Evolutionary conservation across 2,113 vertebrate species (phyloP), one percentile per base, ranked within the genome.

Genomic region (Alosa alosa): DNA sequence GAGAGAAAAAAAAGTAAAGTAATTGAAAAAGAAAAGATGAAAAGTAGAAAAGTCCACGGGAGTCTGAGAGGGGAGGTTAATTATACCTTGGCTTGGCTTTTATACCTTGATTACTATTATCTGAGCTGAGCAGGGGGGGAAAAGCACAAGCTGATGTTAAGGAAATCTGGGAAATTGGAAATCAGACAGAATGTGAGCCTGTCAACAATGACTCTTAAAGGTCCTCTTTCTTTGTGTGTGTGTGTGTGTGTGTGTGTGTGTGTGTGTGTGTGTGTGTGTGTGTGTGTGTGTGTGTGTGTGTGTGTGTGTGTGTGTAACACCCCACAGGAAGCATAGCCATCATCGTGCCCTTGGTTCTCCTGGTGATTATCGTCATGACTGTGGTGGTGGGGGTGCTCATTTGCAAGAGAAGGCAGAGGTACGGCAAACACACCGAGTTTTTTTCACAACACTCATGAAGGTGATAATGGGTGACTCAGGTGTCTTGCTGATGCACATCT

Each of bases 361-460:
- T 97, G 90, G 96, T 96, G 87, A 95, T 96, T 52, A 91, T 97
- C 88, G 93, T 97, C 88, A 95, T 94, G 22, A 95, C 96, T 36
- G 92, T 97, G 86, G 95, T 96, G 55, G 96, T 96, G 90, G 96
- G 96, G 36, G 92, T 97, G 81, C 93, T 97, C 52, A 93, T 97
- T 88, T 97, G 96, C 94, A 97, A 96, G 94, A 95, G 95, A 86
- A 95, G 95, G 89, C 91, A 95, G 94, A 95, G 96, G 97, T 97
- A 92, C 91, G 91, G 97, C 83, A 96, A 95, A 0, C 97, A 15
- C n/a, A 57, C 15, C 18, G 11, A 18, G 4, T 20, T 20, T 31
- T 31, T 31, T 18, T 15, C 50, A 22, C 49, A 64, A 52, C 13
- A 81, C 41, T 20, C 17, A n/a, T 64, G 57, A n/a, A 64, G 57